Conservation (phyloP, 92 coral and sea anemone species). For the Phenganax stokvisi region DNA sequence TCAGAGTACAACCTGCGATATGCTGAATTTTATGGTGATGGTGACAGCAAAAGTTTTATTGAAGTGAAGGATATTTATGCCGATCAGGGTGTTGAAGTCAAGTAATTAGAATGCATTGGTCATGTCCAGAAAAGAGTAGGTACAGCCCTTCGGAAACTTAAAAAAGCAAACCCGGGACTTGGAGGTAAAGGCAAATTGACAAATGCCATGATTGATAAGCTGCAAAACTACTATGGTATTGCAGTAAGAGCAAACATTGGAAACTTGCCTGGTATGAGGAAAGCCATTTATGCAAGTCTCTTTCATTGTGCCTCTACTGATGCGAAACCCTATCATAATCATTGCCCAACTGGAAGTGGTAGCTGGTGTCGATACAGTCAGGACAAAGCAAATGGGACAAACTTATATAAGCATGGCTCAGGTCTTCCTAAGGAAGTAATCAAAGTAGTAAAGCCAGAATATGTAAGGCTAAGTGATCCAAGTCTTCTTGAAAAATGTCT, state of each 20-base stretch:
- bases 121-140: constrained; percentile 56
- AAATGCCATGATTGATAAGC: constrained; percentile 47
- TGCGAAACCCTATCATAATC: constrained; percentile 37
- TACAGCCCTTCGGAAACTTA: constrained; percentile 51
- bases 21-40: constrained; percentile 28
- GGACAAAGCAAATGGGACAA: constrained; percentile 32
- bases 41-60: constrained; percentile 27
- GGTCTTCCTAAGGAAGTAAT: constrained; percentile 45
- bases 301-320: constrained; percentile 56
- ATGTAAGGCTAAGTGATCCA: constrained; percentile 46
- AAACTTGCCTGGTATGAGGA: constrained; percentile 43
- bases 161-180: constrained; percentile 40
- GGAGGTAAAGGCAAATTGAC: constrained; percentile 54
- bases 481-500: constrained; percentile 42
- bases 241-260: constrained; percentile 54
- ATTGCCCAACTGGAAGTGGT: constrained; percentile 46
- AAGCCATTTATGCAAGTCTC: constrained; percentile 47
- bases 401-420: constrained; percentile 46
- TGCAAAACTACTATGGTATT: constrained; percentile 56
- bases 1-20: constrained; percentile 10
- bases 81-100: constrained; percentile 10
- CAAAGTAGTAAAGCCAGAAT: constrained; percentile 37
- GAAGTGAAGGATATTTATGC: constrained; percentile 34
- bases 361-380: constrained; percentile 53
- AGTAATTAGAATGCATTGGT: constrained; percentile 41